These are phyloP conservation scores for Thera obeliscata DNA, from an alignment of 2,888 invertebrate species.

Conservation along the genomic window DNA sequence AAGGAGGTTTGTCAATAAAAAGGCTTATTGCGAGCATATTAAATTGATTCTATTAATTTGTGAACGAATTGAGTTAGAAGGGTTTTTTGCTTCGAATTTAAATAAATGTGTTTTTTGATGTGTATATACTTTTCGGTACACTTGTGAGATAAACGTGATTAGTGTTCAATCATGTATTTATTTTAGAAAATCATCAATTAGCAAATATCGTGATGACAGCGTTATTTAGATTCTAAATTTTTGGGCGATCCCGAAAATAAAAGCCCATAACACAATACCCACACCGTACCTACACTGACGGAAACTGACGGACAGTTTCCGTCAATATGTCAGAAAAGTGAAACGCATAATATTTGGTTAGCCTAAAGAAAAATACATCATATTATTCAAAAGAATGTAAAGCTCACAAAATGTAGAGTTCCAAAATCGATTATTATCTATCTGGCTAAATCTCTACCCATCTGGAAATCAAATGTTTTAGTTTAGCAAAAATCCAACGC, in stretches of 20 bases:
- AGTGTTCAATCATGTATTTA: too few relatives aligned
- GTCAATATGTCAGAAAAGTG: neutral
- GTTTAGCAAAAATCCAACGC: conserved; percentile 16
- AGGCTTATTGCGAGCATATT: neutral
- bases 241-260: neutral
- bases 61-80: neutral
- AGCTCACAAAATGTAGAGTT: neutral
- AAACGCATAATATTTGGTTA: neutral
- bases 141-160: neutral
- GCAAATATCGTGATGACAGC: too few relatives aligned
- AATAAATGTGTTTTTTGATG: neutral
- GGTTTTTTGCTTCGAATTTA: neutral
- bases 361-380: neutral
- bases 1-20: conserved; percentile 31
- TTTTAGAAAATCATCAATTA: too few relatives aligned
- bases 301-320: neutral
- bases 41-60: neutral
- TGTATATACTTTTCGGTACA: neutral
- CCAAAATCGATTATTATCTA: neutral
- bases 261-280: too few relatives aligned
- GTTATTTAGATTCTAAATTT: neutral
- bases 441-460: conserved; percentile 13
- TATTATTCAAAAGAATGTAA: neutral
- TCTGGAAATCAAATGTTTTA: conserved; percentile 28
- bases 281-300: too few relatives aligned